These are phyloP conservation scores for Polypedilum vanderplanki DNA, from an alignment of 1,140 invertebrate genomes.

Conservation along the genomic window DNA sequence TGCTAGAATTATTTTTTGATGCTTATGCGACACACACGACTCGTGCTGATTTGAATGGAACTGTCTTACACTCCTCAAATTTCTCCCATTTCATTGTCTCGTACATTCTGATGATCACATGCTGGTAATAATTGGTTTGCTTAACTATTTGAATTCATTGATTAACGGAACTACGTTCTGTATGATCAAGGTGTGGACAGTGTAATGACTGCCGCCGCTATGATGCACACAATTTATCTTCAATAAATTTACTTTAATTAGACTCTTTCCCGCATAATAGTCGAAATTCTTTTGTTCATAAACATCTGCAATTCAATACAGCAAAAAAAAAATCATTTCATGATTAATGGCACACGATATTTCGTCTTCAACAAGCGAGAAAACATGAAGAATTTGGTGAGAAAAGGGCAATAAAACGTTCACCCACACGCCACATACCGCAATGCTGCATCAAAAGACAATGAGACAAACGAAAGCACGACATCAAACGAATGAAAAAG, in stretches of 20 bases:
- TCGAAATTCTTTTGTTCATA: too few relatives aligned
- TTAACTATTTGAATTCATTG: too few relatives aligned
- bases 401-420: conserved; percentile 4
- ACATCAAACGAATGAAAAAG: too few relatives aligned
- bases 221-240: too few relatives aligned
- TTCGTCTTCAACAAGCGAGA: not conserved
- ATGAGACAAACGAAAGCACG: not conserved
- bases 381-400: not conserved
- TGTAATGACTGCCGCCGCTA: too few relatives aligned
- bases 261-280: too few relatives aligned
- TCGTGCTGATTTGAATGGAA: conserved; percentile 11
- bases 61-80: conserved; percentile 17
- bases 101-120: too few relatives aligned
- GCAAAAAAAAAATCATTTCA: not conserved
- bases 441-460: not conserved
- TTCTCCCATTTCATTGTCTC: not conserved
- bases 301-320: too few relatives aligned
- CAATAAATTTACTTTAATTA: too few relatives aligned
- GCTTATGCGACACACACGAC: not conserved
- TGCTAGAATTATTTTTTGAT: not conserved
- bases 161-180: too few relatives aligned
- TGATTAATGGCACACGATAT: not conserved
- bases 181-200: too few relatives aligned
- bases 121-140: too few relatives aligned
- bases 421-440: conserved; percentile 1